Conservation (phyloP, 2,888 invertebrate species). For the Lysandra coridon region DNA sequence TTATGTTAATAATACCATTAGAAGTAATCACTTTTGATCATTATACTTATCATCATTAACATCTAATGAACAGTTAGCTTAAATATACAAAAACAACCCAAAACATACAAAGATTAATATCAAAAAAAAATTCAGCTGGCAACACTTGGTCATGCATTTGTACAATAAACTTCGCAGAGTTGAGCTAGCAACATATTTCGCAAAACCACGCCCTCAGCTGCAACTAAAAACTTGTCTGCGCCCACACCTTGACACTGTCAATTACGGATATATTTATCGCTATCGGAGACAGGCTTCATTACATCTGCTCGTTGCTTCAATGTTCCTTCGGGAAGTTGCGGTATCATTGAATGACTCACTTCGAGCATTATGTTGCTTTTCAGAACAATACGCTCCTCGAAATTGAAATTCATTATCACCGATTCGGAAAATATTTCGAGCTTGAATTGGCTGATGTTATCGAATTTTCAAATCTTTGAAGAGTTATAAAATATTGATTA, state of each 20-base stretch:
- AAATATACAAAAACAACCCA: background rate
- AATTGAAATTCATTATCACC: background rate
- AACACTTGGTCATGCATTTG: constrained; percentile 32
- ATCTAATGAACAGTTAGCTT: background rate
- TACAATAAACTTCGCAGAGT: constrained; percentile 35
- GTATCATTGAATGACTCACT: constrained; percentile 1
- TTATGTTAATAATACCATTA: background rate
- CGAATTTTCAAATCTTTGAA: background rate
- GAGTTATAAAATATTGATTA: background rate
- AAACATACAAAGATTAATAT: background rate
- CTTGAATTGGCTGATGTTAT: background rate
- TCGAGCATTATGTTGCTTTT: background rate
- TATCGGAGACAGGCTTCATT: constrained; percentile 34
- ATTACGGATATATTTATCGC: constrained; percentile 37
- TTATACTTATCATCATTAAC: background rate
- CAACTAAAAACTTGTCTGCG: constrained; percentile 37
- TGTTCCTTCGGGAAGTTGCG: background rate
- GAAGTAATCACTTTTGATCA: background rate
- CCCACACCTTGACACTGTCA: constrained; percentile 41
- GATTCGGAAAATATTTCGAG: background rate
- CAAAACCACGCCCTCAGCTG: constrained; percentile 35
- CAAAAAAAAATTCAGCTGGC: constrained; percentile 16
- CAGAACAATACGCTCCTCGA: background rate
- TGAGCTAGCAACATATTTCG: constrained; percentile 33
- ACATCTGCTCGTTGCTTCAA: constrained; percentile 32